phyloP scores from a whole-genome alignment of 2,888 invertebrate species.

The Chalcis sispes region DNA sequence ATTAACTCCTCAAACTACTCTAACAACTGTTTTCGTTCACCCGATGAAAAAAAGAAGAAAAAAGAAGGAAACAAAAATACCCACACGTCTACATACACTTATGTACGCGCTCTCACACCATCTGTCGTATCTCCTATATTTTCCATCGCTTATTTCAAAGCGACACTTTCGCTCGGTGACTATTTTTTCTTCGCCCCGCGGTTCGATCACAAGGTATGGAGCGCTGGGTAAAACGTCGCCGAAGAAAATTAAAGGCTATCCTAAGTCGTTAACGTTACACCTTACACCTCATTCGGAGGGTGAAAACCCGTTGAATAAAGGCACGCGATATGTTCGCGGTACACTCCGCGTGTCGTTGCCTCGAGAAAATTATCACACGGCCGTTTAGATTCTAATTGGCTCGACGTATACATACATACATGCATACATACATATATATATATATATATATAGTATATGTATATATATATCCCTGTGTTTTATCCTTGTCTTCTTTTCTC shows the following conservation, averaged over 20 bases:
- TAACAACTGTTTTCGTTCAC: slow-evolving; percentile 7
- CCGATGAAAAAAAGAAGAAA: slow-evolving; percentile 11
- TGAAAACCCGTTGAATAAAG: not conserved
- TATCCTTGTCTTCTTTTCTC: not conserved
- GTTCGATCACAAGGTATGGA: not conserved
- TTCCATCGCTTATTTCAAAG: slow-evolving; percentile 11
- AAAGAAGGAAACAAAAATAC: no score
- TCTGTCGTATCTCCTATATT: slow-evolving; percentile 13
- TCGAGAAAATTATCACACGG: slow-evolving; percentile 60
- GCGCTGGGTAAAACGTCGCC: no score
- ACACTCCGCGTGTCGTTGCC: not conserved
- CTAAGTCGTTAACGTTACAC: not conserved
- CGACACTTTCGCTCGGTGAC: not conserved
- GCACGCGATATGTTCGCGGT: no score
- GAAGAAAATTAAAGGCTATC: slow-evolving; percentile 36
- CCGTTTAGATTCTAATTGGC: slow-evolving; percentile 73
- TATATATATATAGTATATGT: no score
- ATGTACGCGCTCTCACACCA: not conserved
- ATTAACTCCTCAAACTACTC: no score
- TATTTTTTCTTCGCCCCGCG: not conserved
- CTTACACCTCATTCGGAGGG: not conserved
- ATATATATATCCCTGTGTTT: no score
- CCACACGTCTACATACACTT: not conserved
- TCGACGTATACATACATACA: slow-evolving; percentile 62
- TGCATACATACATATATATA: no score